Base-by-base conservation (phyloP, 2,888 invertebrate genomes). In the Cabera pusaria region DNA sequence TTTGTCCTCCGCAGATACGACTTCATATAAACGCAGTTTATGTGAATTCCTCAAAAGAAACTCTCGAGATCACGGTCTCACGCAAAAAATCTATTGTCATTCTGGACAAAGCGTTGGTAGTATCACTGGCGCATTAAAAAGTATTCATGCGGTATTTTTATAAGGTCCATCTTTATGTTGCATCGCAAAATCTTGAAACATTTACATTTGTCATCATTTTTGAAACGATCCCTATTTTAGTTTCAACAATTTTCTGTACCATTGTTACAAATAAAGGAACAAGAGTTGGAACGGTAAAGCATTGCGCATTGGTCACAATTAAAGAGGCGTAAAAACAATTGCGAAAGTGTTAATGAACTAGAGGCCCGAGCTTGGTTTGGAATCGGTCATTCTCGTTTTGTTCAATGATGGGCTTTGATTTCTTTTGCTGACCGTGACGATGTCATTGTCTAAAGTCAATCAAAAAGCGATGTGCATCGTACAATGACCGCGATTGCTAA, bases 101-200 rank as follows among this genome's bases (percentile, higher is more conserved):
- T 36, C 51, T 55, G 62, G 64, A 86, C 84, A 86, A 86, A 60
- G 66, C 69, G 74, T 73, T 82, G 84, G 87, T 79, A 85, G 86
- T 86, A 88, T 87, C 86, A 76, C 74, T 85, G 84, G 82, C 85
- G 69, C 85, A 87, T 88, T 87, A 88, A 88, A 88, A 86, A 87
- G 86, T 84, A 88, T 88, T 87, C 87, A 87, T 82, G 83, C 79
- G 84, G 84, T 84, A 78, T 77, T 74, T 71, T 82, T 82, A 72
- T 79, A 65, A 67, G 67, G 74, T 77, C 75, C 73, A 67, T 66
- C 66, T 62, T 82, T 84, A 75, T 80, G 70, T 64, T 45, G 57
- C 67, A 77, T 78, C 59, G 72, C 68, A 64, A 58, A 71, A 82
- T 82, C 73, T 79, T 84, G 83, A 86, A 86, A 86, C 84, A 76